phyloP scores from a whole-genome alignment of 2,888 invertebrate genomes.

The Bursaphelenchus okinawaensis region DNA sequence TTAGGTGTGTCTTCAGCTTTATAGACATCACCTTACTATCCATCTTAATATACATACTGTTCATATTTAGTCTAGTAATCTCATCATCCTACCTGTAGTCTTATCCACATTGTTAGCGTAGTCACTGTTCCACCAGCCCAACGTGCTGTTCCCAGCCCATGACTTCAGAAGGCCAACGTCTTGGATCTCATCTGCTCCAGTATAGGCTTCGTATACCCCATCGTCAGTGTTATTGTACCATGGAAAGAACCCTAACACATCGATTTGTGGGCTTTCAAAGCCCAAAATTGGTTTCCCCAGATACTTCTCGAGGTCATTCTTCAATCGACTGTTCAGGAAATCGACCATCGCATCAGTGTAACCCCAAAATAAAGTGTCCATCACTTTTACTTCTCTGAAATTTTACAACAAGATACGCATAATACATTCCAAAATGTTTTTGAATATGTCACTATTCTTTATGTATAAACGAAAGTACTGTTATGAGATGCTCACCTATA shows the following conservation, averaged over 20 bases:
- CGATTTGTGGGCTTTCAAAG: slow-evolving; percentile 18
- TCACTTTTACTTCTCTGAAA: slow-evolving; percentile 13
- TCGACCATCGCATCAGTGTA: slow-evolving; percentile 25
- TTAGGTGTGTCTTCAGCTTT: too few relatives aligned
- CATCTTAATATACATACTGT: neutral
- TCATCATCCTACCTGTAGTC: slow-evolving; percentile 16
- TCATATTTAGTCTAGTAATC: neutral
- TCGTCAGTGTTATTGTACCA: slow-evolving; percentile 24
- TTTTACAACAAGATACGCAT: neutral
- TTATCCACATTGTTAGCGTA: slow-evolving; percentile 19
- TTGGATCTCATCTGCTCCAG: slow-evolving; percentile 13
- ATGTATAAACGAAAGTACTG: too few relatives aligned
- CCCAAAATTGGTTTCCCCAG: slow-evolving; percentile 17
- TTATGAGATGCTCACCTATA: neutral
- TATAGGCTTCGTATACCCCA: slow-evolving; percentile 16
- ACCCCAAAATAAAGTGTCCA: slow-evolving; percentile 15
- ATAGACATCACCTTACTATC: too few relatives aligned
- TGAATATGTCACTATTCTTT: too few relatives aligned
- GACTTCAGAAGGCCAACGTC: slow-evolving; percentile 12
- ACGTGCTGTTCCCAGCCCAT: slow-evolving; percentile 15
- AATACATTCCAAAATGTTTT: too few relatives aligned
- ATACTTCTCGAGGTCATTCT: slow-evolving; percentile 11
- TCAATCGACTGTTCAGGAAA: slow-evolving; percentile 20
- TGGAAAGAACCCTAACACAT: slow-evolving; percentile 37
- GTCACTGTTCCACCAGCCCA: slow-evolving; percentile 21